Evolutionary conservation across 2,113 vertebrate genomes (phyloP).

Genomic region (Rhizomys pruinosus): DNA sequence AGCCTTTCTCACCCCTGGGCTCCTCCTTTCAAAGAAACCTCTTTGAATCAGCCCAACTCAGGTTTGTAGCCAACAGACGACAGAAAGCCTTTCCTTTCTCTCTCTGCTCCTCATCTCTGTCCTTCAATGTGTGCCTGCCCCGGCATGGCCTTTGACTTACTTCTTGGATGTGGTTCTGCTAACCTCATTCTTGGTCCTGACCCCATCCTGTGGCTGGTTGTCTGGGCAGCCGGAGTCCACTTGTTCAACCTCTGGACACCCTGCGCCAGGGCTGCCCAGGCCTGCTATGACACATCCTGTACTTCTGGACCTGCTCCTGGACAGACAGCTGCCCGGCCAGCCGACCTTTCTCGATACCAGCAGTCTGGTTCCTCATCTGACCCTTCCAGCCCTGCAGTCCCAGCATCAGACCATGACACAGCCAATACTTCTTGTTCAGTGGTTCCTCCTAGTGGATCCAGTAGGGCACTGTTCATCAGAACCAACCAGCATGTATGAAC

Average conservation of each 20-base stretch:
- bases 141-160: neutral
- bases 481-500: too few species aligned
- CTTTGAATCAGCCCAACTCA: neutral
- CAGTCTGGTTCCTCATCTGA: neutral
- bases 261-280: neutral
- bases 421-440: neutral
- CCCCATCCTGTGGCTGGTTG: neutral
- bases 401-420: neutral
- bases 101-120: neutral
- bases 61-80: neutral
- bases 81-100: neutral
- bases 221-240: neutral
- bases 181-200: neutral
- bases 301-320: slow-evolving; percentile 21
- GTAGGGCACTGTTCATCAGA: neutral
- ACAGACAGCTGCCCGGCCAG: slow-evolving; percentile 40
- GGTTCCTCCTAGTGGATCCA: neutral
- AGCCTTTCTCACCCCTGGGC: neutral
- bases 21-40: neutral
- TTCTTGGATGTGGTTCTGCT: neutral
- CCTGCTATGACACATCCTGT: slow-evolving; percentile 49
- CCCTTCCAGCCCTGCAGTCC: neutral
- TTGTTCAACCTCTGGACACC: neutral
- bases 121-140: neutral
- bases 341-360: slow-evolving; percentile 33